Evolutionary conservation across 2,113 vertebrate genomes (phyloP).

Genomic region (Mormyrus iriodes): DNA sequence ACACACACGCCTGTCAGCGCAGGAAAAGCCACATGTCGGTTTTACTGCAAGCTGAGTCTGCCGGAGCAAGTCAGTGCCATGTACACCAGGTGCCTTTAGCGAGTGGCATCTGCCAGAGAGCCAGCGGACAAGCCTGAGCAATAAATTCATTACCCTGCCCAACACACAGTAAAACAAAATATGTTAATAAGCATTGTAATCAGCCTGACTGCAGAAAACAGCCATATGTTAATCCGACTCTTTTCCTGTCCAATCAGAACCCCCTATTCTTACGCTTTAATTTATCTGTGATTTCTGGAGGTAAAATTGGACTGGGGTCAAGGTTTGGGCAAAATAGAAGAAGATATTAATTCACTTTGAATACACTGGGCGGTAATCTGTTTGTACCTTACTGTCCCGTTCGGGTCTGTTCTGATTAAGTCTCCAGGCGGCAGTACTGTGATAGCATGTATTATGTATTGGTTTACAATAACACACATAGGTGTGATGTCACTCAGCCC

Average conservation of each 20-base stretch:
- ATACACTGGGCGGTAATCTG: background rate
- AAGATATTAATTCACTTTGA: background rate
- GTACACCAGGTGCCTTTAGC: background rate
- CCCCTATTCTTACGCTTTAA: background rate
- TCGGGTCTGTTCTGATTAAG: background rate
- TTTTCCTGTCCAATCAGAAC: background rate
- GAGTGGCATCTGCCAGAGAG: background rate
- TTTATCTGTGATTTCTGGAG: background rate
- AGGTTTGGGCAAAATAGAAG: background rate
- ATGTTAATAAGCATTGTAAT: constrained; percentile 5
- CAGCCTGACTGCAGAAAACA: background rate
- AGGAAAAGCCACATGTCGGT: background rate
- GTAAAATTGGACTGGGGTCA: background rate
- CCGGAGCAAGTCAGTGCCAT: background rate
- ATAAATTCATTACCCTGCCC: background rate
- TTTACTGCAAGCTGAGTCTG: background rate
- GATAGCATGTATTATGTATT: background rate
- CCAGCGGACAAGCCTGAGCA: constrained; percentile 10
- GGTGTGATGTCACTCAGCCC: background rate
- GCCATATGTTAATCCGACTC: constrained; percentile 10
- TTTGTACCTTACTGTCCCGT: background rate
- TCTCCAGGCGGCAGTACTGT: background rate
- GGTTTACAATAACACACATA: background rate
- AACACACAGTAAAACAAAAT: background rate
- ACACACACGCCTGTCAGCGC: too few relatives aligned